Percentiles rank a stretch among this genome's conserved stretches.
Evolutionary conservation across 2,797 vertebrate species (phyloP).

Genomic region (Lophotriccus pileatus): DNA sequence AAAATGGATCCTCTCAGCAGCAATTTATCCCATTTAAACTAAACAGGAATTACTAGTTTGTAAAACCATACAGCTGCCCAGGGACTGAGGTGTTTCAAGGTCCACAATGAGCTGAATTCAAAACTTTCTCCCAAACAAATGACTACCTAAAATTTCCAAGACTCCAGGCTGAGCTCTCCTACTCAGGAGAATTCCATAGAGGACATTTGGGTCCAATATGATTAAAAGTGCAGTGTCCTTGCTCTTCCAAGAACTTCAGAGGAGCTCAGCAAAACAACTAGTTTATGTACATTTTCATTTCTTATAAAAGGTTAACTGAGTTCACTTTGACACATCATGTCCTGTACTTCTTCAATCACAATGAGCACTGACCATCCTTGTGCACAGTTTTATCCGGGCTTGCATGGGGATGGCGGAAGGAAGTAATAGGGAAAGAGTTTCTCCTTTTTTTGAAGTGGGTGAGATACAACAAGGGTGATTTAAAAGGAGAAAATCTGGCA

Average conservation of each 20-base stretch:
- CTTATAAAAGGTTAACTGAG: not conserved
- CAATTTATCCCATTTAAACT: not conserved
- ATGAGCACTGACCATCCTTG: not conserved
- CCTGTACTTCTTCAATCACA: not conserved
- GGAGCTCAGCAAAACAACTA: not conserved
- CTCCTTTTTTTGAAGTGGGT: constrained; percentile 41
- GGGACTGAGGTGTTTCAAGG: not conserved
- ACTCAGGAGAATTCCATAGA: not conserved
- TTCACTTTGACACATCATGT: not conserved
- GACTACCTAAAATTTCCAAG: not conserved
- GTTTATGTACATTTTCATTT: not conserved
- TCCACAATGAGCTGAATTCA: not conserved
- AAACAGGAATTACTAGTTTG: not conserved
- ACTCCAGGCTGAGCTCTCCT: not conserved
- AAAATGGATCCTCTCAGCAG: not conserved
- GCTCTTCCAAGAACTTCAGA: not conserved
- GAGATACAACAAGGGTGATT: constrained; percentile 51
- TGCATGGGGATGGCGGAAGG: not conserved
- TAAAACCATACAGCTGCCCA: not conserved
- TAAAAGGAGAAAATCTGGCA: constrained; percentile 55
- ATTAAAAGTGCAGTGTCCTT: not conserved
- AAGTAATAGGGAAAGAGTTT: not conserved
- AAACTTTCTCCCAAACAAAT: not conserved
- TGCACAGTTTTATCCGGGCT: not conserved
- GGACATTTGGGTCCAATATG: not conserved